These are phyloP conservation scores for Oscheius sp. DNA, from an alignment of 2,888 invertebrate species.

Conservation along the genomic window DNA sequence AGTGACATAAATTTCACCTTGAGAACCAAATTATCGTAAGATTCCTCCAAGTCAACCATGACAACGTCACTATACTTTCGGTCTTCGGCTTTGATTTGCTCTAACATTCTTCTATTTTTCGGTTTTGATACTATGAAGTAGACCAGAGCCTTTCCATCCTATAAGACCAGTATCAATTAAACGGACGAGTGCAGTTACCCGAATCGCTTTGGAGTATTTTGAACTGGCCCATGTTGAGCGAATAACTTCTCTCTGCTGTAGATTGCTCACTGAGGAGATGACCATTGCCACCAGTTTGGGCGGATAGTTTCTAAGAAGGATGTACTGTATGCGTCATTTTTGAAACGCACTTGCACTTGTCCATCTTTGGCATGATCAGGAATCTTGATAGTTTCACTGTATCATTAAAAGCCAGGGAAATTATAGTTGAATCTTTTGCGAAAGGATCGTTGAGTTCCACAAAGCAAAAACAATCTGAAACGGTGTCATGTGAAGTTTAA, in stretches of 20 bases:
- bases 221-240: conserved; percentile 48
- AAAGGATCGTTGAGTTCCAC: conserved; percentile 1
- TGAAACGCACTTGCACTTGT: conserved; percentile 2
- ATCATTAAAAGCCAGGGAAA: conserved; percentile 14
- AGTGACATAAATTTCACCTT: conserved; percentile 38
- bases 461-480: conserved; percentile 24
- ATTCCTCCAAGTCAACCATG: conserved; percentile 48
- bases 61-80: conserved; percentile 43
- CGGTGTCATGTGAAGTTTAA: too few species aligned
- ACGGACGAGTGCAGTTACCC: background rate
- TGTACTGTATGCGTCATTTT: background rate
- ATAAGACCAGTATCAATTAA: background rate
- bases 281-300: conserved; percentile 46
- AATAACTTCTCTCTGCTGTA: conserved; percentile 49
- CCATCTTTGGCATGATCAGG: background rate
- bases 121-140: conserved; percentile 40
- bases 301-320: conserved; percentile 3
- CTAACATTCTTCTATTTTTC: conserved; percentile 17
- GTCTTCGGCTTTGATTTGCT: conserved; percentile 43
- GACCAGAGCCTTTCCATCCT: conserved; percentile 33
- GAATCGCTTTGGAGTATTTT: conserved; percentile 10
- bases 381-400: conserved; percentile 6
- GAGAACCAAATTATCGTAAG: conserved; percentile 45
- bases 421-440: background rate
- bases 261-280: conserved; percentile 41